Evolutionary conservation across 1,140 invertebrate species (phyloP).

Genomic region (Zaprionus africanus): DNA sequence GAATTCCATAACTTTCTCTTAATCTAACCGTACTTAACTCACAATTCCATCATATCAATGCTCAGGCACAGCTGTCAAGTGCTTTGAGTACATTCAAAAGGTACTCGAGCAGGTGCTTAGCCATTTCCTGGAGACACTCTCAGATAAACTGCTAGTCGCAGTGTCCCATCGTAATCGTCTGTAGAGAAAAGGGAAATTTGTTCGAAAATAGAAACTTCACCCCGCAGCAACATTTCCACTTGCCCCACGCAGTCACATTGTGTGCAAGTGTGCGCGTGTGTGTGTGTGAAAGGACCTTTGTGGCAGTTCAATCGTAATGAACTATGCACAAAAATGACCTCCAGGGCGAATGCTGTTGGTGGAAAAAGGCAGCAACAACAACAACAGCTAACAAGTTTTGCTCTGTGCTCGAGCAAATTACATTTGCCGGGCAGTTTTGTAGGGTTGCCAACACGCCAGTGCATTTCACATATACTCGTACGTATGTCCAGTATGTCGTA

Average conservation of each 20-base stretch:
- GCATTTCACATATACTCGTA: slow-evolving; percentile 41
- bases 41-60: background rate
- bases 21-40: background rate
- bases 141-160: background rate
- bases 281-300: slow-evolving; percentile 58
- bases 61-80: background rate
- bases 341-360: slow-evolving; percentile 57
- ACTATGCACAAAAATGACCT: slow-evolving; percentile 79
- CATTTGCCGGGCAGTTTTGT: slow-evolving; percentile 58
- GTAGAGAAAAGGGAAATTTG: slow-evolving; percentile 20
- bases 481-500: slow-evolving; percentile 23
- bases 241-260: slow-evolving; percentile 31
- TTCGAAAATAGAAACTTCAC: slow-evolving; percentile 43
- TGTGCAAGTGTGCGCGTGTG: slow-evolving; percentile 12
- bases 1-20: background rate
- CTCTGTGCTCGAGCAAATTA: slow-evolving; percentile 65
- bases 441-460: slow-evolving; percentile 56
- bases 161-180: background rate
- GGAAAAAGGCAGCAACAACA: slow-evolving; percentile 44
- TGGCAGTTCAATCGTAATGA: slow-evolving; percentile 77
- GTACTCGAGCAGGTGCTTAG: background rate
- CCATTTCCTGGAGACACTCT: background rate
- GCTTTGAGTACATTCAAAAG: background rate
- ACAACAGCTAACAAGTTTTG: slow-evolving; percentile 63
- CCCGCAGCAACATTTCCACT: slow-evolving; percentile 27